phyloP scores from a whole-genome alignment of 2,797 vertebrate genomes.

The Hoplostethus mediterraneus region DNA sequence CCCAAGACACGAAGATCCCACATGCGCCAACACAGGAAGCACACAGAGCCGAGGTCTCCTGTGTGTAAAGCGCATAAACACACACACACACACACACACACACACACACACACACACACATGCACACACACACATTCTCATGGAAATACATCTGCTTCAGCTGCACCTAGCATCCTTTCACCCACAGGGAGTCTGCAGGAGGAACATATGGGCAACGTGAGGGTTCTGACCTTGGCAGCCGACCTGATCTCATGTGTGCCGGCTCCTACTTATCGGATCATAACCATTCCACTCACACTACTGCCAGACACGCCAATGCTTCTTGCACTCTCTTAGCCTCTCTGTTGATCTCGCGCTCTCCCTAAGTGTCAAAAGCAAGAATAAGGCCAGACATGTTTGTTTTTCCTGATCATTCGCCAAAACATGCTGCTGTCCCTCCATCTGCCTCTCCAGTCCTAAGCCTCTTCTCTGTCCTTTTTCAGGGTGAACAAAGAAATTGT shows the following conservation, averaged over 20 bases:
- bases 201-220: constrained; percentile 38
- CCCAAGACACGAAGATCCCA: constrained; percentile 12
- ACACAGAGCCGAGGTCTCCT: constrained; percentile 1
- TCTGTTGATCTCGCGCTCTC: constrained; percentile 39
- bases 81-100: constrained; percentile 6
- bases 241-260: constrained; percentile 28
- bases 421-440: constrained; percentile 27
- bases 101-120: constrained; percentile 2
- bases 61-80: constrained; percentile 4
- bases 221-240: constrained; percentile 42
- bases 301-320: constrained; percentile 42
- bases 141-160: constrained; percentile 18
- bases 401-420: constrained; percentile 17
- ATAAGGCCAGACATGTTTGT: constrained; percentile 37
- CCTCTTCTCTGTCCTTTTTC: constrained; percentile 40
- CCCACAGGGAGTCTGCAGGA: background rate
- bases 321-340: constrained; percentile 43
- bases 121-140: background rate
- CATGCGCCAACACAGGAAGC: constrained; percentile 3
- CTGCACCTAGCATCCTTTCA: constrained; percentile 27
- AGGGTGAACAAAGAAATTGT: constrained; percentile 41
- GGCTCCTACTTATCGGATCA: constrained; percentile 33
- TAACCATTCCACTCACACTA: constrained; percentile 62
- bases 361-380: constrained; percentile 15
- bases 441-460: constrained; percentile 46